Base-by-base conservation (phyloP, 2,888 invertebrate species). In the Chorisops tibialis region DNA sequence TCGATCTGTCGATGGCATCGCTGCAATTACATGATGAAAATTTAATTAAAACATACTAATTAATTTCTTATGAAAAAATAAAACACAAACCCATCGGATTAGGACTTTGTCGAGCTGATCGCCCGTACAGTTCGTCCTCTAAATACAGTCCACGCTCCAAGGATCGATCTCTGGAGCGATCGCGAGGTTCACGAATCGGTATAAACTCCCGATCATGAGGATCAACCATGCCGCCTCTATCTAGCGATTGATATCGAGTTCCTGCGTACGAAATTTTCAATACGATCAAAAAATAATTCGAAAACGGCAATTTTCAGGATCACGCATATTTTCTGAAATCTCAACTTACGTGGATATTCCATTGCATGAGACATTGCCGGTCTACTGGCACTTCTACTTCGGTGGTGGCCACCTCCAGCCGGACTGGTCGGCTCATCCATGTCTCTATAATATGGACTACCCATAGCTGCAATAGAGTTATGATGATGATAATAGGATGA, bases 351-450 rank as follows among this genome's bases (percentile, higher is more conserved):
- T 81, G 80, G 75, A 82, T 83, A 74, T 80, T 79, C 82, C 81
- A 83, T 83, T 69, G 82, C 81, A 67, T 79, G 79, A 72, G 79
- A 77, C 74, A 78, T 78, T 73, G 86, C 84, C 70, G 86, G 90
- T 74, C 90, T 81, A 70, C 87, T 89, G 71, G 90, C 89, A 74
- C 90, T 90, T 70, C 93, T 86, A 72, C 88, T 87, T 73, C 93
- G 86, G 85, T 83, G 82, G 73, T 88, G 87, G 75, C 91, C 90
- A 78, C 90, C 87, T 82, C 91, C 87, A 80, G 90, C 88, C 76
- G 91, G 91, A 80, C 91, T 91, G 73, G 86, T 88, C 72, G 90
- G 86, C 79, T 91, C 90, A 80, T 92, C 91, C 81, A 87, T 87
- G 81, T 87, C 85, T 78, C 86, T 82, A 76, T 86, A 83, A 78